Evolutionary conservation across 2,888 invertebrate species (phyloP), one percentile per base, ranked within the genome.

Genomic region (Gortyna flavago): DNA sequence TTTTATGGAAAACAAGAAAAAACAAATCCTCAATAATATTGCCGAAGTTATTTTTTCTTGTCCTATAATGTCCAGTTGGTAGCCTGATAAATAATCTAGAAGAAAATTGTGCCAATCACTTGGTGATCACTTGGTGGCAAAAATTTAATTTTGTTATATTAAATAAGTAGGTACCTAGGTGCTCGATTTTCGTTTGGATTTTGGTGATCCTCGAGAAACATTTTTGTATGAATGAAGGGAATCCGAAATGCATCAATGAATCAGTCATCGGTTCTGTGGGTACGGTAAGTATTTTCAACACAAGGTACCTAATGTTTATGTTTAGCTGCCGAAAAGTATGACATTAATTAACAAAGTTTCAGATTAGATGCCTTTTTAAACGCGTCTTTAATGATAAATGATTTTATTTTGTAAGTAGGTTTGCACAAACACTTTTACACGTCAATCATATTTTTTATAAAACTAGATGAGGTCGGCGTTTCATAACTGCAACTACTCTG

Each of bases 111-210:
- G 11, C n/a, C 18, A 35, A 35, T 48, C 8, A 48, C 5, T 35
- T n/a, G 32, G 21, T 21, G 32, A n/a, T 21, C 8, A 48, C 35
- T 65, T 13, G 13, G 44, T 13, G 5, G 13, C 0, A 21, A 1
- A 9, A 41, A 11, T 18, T 6, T 5, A 1, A n/a, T 54, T n/a
- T 54, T 69, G 25, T 2, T 21, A 70, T 77, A 85, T 67, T 67
- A 67, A 69, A 57, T 48, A 62, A 62, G 11, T 32, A n/a, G n/a
- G n/a, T n/a, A n/a, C n/a, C n/a, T 61, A 13, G n/a, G 62, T 78
- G 41, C 51, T 67, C 29, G 16, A 6, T 44, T 75, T 72, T 48
- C 48, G 48, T 71, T 77, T 51, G 32, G 2, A 16, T 32, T 25
- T 16, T 7, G 51, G 29, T 29, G 32, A 25, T 57, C 38, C 7